These are phyloP conservation scores for Gobio gobio DNA, from an alignment of 2,113 vertebrate genomes.

Conservation along the genomic window DNA sequence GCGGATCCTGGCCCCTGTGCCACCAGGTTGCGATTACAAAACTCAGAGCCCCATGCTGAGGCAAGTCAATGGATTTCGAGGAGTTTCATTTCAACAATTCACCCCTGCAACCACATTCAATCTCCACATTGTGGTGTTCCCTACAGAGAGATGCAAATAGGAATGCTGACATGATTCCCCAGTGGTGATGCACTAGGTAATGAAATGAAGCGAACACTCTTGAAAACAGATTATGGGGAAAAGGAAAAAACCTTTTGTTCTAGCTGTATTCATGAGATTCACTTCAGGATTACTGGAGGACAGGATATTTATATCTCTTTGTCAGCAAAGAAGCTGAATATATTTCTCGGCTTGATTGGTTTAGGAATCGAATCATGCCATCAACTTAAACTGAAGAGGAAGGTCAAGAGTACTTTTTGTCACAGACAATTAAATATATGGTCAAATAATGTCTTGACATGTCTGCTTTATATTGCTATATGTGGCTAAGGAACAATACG, in stretches of 20 bases:
- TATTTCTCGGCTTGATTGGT: conserved; percentile 11
- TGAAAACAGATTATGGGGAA: conserved; percentile 39
- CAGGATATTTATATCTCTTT: background rate
- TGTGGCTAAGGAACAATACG: background rate
- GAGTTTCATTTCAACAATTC: conserved; percentile 47
- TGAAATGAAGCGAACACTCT: conserved; percentile 30
- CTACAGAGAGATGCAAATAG: conserved; percentile 43
- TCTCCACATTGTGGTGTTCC: conserved; percentile 29
- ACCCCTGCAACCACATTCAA: conserved; percentile 36
- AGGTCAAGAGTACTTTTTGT: background rate
- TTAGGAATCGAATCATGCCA: conserved; percentile 16
- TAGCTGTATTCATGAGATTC: conserved; percentile 20
- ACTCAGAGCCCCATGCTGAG: conserved; percentile 20
- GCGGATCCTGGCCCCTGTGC: background rate
- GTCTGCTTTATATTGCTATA: background rate
- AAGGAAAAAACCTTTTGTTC: conserved; percentile 34
- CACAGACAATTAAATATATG: background rate
- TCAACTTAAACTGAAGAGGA: background rate
- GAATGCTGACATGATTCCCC: conserved; percentile 21
- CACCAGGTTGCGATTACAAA: conserved; percentile 23
- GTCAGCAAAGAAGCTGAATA: background rate
- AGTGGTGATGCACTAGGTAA: conserved; percentile 27
- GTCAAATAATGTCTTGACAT: conserved; percentile 3
- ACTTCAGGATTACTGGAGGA: conserved; percentile 15
- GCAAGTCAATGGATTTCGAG: conserved; percentile 44